Evolutionary conservation across 2,888 invertebrate species (phyloP).

Genomic region (Candidula unifasciata): DNA sequence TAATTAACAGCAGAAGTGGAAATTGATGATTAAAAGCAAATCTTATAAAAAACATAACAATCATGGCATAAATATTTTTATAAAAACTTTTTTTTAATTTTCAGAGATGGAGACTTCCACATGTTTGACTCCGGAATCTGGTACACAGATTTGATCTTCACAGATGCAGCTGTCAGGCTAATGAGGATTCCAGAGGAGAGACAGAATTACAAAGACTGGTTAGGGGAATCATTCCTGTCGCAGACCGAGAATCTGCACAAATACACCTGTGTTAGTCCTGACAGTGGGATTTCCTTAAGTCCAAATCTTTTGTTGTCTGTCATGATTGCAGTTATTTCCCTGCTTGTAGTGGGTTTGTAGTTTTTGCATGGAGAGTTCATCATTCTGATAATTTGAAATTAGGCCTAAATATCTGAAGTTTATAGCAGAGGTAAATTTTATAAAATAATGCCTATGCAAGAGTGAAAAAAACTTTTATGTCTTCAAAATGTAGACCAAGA

Average conservation of each 20-base stretch:
- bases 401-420: neutral
- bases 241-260: slow-evolving; percentile 68
- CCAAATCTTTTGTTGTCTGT: slow-evolving; percentile 31
- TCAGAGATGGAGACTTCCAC: slow-evolving; percentile 83
- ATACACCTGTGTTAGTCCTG: slow-evolving; percentile 68
- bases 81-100: slow-evolving; percentile 47
- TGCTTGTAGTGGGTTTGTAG: slow-evolving; percentile 25
- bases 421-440: neutral
- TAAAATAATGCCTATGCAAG: too few relatives aligned
- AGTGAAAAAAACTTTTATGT: too few relatives aligned
- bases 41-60: too few relatives aligned
- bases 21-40: too few relatives aligned
- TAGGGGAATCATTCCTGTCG: slow-evolving; percentile 70
- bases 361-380: neutral
- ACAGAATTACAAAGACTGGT: slow-evolving; percentile 71
- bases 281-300: slow-evolving; percentile 44
- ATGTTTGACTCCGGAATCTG: slow-evolving; percentile 93
- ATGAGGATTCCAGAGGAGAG: slow-evolving; percentile 83
- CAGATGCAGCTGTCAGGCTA: slow-evolving; percentile 94
- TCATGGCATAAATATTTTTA: neutral
- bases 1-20: too few relatives aligned
- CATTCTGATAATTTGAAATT: neutral
- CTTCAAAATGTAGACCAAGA: too few relatives aligned
- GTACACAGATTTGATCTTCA: slow-evolving; percentile 94
- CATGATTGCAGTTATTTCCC: neutral